These are phyloP conservation scores for Lates calcarifer DNA, from an alignment of 2,113 vertebrate species.

Conservation along the genomic window DNA sequence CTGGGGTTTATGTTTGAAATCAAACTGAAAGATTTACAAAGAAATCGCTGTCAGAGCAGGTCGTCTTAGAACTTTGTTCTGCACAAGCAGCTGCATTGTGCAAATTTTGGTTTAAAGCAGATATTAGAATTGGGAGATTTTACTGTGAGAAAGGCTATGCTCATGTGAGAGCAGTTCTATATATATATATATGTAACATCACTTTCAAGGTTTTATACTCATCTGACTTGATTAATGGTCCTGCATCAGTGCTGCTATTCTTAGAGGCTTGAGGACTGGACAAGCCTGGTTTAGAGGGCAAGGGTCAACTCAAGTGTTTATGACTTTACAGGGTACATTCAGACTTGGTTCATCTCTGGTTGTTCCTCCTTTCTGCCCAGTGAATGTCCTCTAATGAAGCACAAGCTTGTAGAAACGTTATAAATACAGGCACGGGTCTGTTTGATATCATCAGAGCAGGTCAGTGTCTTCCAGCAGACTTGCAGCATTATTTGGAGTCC, in stretches of 20 bases:
- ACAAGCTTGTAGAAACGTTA: constrained; percentile 41
- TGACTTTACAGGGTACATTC: constrained; percentile 28
- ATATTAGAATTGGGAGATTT: not conserved
- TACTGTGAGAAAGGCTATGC: not conserved
- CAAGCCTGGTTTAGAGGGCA: constrained; percentile 34
- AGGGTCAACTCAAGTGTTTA: constrained; percentile 31
- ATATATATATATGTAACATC: not conserved
- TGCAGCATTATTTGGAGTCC: constrained; percentile 65
- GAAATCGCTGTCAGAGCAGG: not conserved
- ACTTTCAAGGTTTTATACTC: constrained; percentile 27
- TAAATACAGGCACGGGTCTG: constrained; percentile 66
- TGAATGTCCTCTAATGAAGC: constrained; percentile 40
- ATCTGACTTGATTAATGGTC: constrained; percentile 44
- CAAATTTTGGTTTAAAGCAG: not conserved
- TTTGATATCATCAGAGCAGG: constrained; percentile 66
- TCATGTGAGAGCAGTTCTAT: not conserved
- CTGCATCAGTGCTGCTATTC: constrained; percentile 45
- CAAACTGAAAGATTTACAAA: constrained; percentile 7
- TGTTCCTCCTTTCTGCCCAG: constrained; percentile 27
- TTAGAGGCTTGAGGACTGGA: constrained; percentile 31
- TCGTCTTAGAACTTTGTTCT: not conserved
- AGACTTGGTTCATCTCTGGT: constrained; percentile 6
- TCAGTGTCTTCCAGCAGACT: constrained; percentile 51
- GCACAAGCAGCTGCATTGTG: not conserved
- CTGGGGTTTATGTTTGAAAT: constrained; percentile 7